phyloP scores from a whole-genome alignment of 2,113 vertebrate genomes.

The Quiscalus mexicanus region DNA sequence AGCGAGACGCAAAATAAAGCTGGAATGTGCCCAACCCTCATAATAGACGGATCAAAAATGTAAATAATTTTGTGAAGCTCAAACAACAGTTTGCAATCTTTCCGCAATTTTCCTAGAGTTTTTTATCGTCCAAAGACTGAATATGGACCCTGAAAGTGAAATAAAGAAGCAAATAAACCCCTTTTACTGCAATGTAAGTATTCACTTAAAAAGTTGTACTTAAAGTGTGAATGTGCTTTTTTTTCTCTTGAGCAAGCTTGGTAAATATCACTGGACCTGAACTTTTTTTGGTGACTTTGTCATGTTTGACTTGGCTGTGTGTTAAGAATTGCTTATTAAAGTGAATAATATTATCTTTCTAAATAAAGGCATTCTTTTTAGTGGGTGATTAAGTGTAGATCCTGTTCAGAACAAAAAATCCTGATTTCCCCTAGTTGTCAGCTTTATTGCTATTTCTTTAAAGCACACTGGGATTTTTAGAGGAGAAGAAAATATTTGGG shows the following conservation, averaged over 20 bases:
- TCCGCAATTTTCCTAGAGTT: not conserved
- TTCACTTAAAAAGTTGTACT: not conserved
- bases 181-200: constrained; percentile 61
- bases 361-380: not conserved
- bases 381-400: not conserved
- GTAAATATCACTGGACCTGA: not conserved
- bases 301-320: not conserved
- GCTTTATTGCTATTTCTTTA: not conserved
- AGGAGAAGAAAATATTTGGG: not conserved
- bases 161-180: constrained; percentile 11
- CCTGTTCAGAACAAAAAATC: not conserved
- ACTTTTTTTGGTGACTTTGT: not conserved
- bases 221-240: not conserved
- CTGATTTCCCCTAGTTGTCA: not conserved
- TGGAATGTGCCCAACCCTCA: not conserved
- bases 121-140: not conserved
- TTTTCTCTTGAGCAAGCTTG: not conserved
- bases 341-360: not conserved
- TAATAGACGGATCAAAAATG: not conserved
- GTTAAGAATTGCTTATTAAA: not conserved
- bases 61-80: not conserved
- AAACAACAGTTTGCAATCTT: not conserved
- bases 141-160: constrained; percentile 28
- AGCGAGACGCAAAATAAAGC: not conserved
- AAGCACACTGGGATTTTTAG: not conserved